Evolutionary conservation across 92 coral and sea anemone species (phyloP), one percentile per base, ranked within the genome.

Genomic region (Palythoa grandiflora): DNA sequence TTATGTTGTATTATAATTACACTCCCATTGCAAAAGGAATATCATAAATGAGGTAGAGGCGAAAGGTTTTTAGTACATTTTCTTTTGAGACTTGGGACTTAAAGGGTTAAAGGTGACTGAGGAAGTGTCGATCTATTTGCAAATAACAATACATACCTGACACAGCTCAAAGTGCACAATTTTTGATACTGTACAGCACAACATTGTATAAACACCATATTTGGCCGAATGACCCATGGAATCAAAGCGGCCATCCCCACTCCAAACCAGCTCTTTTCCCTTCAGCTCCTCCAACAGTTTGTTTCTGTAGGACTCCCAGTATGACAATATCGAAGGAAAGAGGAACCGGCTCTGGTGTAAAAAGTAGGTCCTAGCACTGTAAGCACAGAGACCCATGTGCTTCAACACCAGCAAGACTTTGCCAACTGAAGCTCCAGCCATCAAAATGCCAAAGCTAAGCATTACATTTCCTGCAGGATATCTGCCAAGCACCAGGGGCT

Each of bases 381-480:
- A 52, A 52, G 38, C 36, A 79, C 76, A 54, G 12, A 79, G 76
- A 36, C 76, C 68, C 66, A 79, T 52, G 66, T 78, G 83, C 16
- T 38, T 78, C 28, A 78, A 78, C 19, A 78, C 28, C 37, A 38
- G 35, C 52, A 78, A 53, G 36, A 54, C 76, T 66, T 79, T 79
- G 84, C 38, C 68, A 52, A 48, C 48, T 38, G 68, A 38, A 36
- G 68, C 84, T 11, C 84, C 84, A 47, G 71, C 60, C 84, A 79
- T 79, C 84, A 79, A 38, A 79, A 79, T 53, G 40, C 68, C 84
- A 79, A 79, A 79, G 48, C 65, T 48, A 20, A 54, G 19, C 84
- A 79, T 79, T 38, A 79, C 48, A 55, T 79, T 79, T 55, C 84
- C 77, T n/a, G 84, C 84, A 10, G 84, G 84, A 4, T 48, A 79